Evolutionary conservation across 2,113 vertebrate genomes (phyloP).

Genomic region (Grammomys surdaster): DNA sequence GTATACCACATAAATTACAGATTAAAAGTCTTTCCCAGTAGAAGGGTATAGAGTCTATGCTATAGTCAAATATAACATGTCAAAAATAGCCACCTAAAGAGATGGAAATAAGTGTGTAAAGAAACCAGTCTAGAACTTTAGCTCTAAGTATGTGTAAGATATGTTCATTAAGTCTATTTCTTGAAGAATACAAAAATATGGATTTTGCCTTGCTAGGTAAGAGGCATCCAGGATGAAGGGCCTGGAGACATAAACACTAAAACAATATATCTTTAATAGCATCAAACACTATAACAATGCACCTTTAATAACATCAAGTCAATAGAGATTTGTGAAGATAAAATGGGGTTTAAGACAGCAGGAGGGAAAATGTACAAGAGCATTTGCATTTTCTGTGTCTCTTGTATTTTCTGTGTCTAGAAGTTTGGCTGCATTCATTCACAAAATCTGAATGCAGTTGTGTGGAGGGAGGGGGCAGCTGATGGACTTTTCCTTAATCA

Average conservation of each 20-base stretch:
- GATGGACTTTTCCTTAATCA: background rate
- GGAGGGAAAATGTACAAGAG: background rate
- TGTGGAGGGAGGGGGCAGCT: background rate
- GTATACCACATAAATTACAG: conserved; percentile 25
- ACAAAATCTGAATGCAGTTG: background rate
- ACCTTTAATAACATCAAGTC: background rate
- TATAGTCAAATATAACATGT: background rate
- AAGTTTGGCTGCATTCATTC: background rate
- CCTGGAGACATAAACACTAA: background rate
- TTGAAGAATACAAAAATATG: conserved; percentile 41
- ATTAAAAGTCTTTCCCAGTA: background rate
- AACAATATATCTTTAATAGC: background rate
- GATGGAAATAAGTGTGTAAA: background rate
- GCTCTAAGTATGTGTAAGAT: background rate
- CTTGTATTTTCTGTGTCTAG: conserved; percentile 11
- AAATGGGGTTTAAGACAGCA: background rate
- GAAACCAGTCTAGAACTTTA: conserved; percentile 41
- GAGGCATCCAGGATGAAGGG: background rate
- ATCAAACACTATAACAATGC: background rate
- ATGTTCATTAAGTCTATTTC: conserved; percentile 28
- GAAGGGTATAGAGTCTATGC: conserved; percentile 19
- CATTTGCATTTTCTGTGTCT: conserved; percentile 23
- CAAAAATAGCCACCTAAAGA: background rate
- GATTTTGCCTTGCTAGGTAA: background rate
- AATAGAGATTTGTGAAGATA: background rate